Evolutionary conservation across 1,140 invertebrate species (phyloP), one percentile per base, ranked within the genome.

Genomic region (Pseudoatta argentina): DNA sequence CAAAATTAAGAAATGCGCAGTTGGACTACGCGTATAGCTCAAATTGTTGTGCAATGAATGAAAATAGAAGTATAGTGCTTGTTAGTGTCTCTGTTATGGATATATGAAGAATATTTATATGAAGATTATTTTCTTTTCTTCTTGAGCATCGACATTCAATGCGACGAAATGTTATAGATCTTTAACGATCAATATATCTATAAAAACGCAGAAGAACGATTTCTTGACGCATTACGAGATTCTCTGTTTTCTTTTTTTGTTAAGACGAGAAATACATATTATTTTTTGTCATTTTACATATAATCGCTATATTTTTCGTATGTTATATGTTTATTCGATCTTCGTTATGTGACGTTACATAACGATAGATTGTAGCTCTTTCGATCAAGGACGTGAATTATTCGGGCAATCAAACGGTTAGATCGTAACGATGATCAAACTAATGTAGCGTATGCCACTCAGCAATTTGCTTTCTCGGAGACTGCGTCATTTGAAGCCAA

Each of bases 401-500:
- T 27, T 71, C 14, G 10, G 79, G 7, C 27, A n/a, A 39, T 73
- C 44, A 63, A 53, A 63, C 16, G 24, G 64, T 16, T 81, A 30
- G 64, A 79, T 59, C 24, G 83, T 55, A 24, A 55, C 8, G 30
- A 66, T 24, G 61, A 63, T 69, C 16, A 8, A 69, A 63, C n/a
- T 90, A 91, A 44, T 94, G 94, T 75, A 98, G 95, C 34, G 96
- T 97, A 94, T 98, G 98, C 98, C 98, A 98, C 96, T 97, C 98
- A 76, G 97, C 97, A 88, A 98, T 96, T 7, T 97, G 96, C 93
- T 98, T 98, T 86, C 97, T 96, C n/a, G 97, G 97, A 92, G 97
- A 97, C 86, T 97, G 97, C 14, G 96, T 96, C 97, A 98, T 98
- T 87, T 97, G 96, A 75, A 96, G 96, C 98, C 98, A 98, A 94